These are phyloP conservation scores for Poeciliopsis occidentalis DNA, from an alignment of 2,113 vertebrate genomes.

Conservation along the genomic window DNA sequence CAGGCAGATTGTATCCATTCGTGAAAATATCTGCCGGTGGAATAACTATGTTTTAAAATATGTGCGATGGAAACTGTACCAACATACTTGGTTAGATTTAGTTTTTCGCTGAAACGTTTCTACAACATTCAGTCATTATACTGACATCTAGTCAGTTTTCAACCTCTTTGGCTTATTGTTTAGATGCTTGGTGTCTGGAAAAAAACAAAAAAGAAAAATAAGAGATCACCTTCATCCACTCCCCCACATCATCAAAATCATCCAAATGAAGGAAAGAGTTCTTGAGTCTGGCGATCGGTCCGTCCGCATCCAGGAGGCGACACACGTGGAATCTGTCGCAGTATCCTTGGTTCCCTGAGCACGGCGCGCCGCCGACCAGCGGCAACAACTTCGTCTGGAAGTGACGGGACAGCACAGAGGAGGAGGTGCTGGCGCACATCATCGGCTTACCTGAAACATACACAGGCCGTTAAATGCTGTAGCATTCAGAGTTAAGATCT, in stretches of 20 bases:
- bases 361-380: constrained; percentile 73
- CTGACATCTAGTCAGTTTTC: not conserved
- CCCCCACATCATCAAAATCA: constrained; percentile 71
- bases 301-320: constrained; percentile 79
- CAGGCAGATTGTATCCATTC: no score
- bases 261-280: constrained; percentile 78
- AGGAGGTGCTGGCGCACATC: constrained; percentile 80
- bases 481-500: not conserved
- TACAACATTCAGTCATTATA: no score
- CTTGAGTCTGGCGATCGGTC: constrained; percentile 81
- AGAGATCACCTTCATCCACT: constrained; percentile 80
- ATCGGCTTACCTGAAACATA: constrained; percentile 59
- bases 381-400: constrained; percentile 71
- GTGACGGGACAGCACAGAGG: constrained; percentile 62
- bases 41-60: no score
- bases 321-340: constrained; percentile 82
- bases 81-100: no score
- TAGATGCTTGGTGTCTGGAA: not conserved
- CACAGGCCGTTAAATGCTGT: not conserved
- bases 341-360: constrained; percentile 76
- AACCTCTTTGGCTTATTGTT: not conserved
- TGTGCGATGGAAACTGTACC: no score
- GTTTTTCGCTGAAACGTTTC: not conserved
- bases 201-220: not conserved
- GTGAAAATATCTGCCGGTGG: no score